These are phyloP conservation scores for Hemicentrotus pulcherrimus DNA, from an alignment of 35 echinoderm and acorn worm species.

Conservation along the genomic window DNA sequence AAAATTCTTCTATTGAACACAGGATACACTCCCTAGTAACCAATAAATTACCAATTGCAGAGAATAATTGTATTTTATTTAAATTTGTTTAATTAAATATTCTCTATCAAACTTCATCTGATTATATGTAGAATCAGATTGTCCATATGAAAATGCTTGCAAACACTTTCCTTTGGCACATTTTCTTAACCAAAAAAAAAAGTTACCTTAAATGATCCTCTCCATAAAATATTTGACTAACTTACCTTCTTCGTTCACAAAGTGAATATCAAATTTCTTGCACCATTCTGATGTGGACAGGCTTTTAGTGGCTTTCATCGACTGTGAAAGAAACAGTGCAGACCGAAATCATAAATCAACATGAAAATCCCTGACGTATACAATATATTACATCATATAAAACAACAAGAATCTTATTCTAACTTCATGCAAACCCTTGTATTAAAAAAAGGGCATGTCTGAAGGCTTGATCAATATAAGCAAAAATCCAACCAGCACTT, in stretches of 20 bases:
- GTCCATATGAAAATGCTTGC: no score
- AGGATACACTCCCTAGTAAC: no score
- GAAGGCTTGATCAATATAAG: background rate
- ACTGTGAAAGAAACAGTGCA: conserved; percentile 56
- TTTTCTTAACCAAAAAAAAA: no score
- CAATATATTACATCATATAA: background rate
- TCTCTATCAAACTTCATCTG: no score
- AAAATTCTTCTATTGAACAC: no score
- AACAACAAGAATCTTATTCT: background rate
- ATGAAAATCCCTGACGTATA: background rate
- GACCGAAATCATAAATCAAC: conserved; percentile 9
- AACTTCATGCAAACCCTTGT: background rate
- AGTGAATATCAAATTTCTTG: conserved; percentile 93
- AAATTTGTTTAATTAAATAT: no score
- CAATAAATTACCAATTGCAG: no score
- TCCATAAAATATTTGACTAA: background rate
- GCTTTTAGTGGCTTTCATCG: conserved; percentile 92
- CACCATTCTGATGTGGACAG: conserved; percentile 98
- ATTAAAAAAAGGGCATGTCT: background rate
- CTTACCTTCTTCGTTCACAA: conserved; percentile 90
- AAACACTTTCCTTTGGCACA: no score
- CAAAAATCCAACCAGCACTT: no score
- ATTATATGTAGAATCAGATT: no score
- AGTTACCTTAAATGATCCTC: background rate
- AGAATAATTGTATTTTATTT: no score